Conservation (phyloP, 2,888 invertebrate species). For the Microctonus hyperodae region DNA sequence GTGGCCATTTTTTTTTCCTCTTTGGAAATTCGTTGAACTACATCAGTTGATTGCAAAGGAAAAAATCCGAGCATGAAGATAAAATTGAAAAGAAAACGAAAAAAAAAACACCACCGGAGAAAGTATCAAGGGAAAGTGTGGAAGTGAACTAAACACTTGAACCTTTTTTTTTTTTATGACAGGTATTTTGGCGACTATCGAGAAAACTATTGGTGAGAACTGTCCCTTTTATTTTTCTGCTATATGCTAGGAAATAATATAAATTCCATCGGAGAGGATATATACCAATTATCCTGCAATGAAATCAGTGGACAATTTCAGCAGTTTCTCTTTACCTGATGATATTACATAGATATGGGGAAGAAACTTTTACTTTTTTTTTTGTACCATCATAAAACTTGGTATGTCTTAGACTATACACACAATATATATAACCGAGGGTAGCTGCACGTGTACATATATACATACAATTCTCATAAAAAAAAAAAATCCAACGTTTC, state of each 20-base stretch:
- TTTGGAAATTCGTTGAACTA: constrained; percentile 36
- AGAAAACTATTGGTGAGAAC: neutral
- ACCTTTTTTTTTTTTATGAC: constrained; percentile 35
- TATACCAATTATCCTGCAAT: neutral
- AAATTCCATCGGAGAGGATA: neutral
- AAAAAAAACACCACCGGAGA: constrained; percentile 5
- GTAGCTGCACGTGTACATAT: too few relatives aligned
- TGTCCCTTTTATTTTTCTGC: neutral
- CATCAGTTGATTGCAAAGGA: constrained; percentile 3
- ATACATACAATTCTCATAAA: neutral
- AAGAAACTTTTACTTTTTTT: too few relatives aligned
- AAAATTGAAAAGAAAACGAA: neutral
- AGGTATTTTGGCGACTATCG: constrained; percentile 22
- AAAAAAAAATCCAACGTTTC: neutral
- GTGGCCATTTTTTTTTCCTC: constrained; percentile 12
- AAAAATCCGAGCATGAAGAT: neutral
- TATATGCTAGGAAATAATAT: neutral
- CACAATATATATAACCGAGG: neutral
- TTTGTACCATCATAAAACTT: constrained; percentile 12
- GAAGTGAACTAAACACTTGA: constrained; percentile 23
- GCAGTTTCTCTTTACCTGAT: constrained; percentile 24
- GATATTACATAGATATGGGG: neutral
- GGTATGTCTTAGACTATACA: neutral
- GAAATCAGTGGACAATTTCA: neutral
- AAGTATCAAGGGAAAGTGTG: constrained; percentile 29